Evolutionary conservation across 1,140 invertebrate species (phyloP).

Genomic region (Dreissena polymorpha): DNA sequence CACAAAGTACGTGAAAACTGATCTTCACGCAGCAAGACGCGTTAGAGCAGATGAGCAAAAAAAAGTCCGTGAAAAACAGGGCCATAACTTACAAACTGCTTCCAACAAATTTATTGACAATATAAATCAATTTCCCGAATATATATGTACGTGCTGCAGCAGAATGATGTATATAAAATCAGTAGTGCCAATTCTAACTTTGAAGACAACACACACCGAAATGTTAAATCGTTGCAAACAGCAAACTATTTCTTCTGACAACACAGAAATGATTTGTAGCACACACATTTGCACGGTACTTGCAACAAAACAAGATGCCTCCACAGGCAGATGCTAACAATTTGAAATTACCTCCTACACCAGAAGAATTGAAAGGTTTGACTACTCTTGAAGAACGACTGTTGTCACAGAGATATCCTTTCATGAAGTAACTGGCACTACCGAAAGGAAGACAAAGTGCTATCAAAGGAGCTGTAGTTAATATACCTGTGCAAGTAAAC

Average conservation of each 20-base stretch:
- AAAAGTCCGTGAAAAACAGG: slow-evolving; percentile 10
- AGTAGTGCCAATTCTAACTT: too few species aligned
- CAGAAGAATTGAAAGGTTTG: slow-evolving; percentile 45
- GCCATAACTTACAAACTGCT: too few species aligned
- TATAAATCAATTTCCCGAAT: slow-evolving; percentile 27
- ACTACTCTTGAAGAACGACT: slow-evolving; percentile 44
- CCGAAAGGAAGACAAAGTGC: slow-evolving; percentile 47
- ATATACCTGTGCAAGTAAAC: slow-evolving; percentile 43
- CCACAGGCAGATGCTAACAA: slow-evolving; percentile 46
- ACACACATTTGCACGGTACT: slow-evolving; percentile 39
- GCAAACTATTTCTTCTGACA: background rate
- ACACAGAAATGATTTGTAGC: slow-evolving; percentile 37
- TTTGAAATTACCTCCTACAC: slow-evolving; percentile 38
- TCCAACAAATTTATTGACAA: slow-evolving; percentile 34
- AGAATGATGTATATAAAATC: too few species aligned
- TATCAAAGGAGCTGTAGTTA: slow-evolving; percentile 48
- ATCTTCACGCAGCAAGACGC: too few species aligned
- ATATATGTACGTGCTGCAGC: slow-evolving; percentile 31
- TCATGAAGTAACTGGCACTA: slow-evolving; percentile 48
- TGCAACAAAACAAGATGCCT: slow-evolving; percentile 44
- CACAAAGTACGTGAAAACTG: too few species aligned
- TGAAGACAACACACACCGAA: too few species aligned
- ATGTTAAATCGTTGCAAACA: slow-evolving; percentile 6
- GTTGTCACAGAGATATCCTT: slow-evolving; percentile 34
- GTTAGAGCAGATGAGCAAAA: too few species aligned